Conservation (phyloP, 1,140 invertebrate species). For the Thaumatotibia leucotreta region DNA sequence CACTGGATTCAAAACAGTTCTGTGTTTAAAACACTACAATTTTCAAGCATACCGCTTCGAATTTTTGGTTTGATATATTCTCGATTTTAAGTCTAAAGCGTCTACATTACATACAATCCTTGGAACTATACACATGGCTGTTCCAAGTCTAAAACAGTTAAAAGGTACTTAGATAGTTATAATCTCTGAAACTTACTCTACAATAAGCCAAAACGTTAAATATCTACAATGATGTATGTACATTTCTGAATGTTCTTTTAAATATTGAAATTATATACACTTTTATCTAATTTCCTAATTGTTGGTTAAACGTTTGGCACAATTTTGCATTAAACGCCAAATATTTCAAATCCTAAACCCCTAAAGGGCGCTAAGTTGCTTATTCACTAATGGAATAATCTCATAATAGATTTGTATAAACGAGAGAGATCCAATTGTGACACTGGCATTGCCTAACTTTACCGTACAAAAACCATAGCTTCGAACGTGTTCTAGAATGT, state of each 20-base stretch:
- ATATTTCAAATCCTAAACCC: not conserved
- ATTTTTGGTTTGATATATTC: conserved; percentile 73
- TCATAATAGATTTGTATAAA: conserved; percentile 56
- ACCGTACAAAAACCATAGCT: not conserved
- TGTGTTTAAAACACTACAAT: conserved; percentile 74
- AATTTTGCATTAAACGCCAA: conserved; percentile 18
- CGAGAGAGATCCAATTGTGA: conserved; percentile 64
- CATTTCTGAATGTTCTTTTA: not conserved
- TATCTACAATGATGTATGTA: conserved; percentile 13
- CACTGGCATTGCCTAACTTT: conserved; percentile 41
- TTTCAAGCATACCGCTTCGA: conserved; percentile 73
- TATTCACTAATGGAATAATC: conserved; percentile 75
- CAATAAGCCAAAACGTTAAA: conserved; percentile 3
- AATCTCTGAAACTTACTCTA: conserved; percentile 10
- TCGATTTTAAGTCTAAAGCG: conserved; percentile 48
- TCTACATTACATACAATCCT: conserved; percentile 32
- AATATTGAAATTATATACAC: conserved; percentile 45
- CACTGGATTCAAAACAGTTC: conserved; percentile 52
- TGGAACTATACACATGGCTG: conserved; percentile 15
- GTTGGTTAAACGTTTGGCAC: conserved; percentile 51
- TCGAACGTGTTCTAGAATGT: conserved; percentile 18
- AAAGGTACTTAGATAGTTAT: not conserved
- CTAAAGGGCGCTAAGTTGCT: conserved; percentile 29
- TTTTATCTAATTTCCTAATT: conserved; percentile 51
- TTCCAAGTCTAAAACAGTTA: not conserved